Percentiles rank a stretch among this genome's conserved stretches.
Evolutionary conservation across 2,888 invertebrate species (phyloP).

Genomic region (Spisula subtruncata): DNA sequence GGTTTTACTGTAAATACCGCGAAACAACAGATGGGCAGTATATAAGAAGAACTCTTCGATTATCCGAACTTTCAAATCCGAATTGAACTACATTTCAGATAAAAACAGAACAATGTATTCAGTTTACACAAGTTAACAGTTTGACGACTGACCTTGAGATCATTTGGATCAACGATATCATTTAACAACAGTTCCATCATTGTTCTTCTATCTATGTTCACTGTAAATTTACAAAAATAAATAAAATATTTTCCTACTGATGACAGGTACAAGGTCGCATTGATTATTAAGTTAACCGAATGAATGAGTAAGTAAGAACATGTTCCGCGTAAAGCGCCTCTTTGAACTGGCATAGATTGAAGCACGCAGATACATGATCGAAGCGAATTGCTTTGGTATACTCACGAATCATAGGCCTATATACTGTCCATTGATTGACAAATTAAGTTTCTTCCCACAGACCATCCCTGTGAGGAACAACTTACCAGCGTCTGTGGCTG

Average conservation of each 20-base stretch:
- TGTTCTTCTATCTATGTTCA: background rate
- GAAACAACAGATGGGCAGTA: too few species aligned
- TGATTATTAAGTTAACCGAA: background rate
- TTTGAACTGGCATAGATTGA: too few species aligned
- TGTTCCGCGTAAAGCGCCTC: background rate
- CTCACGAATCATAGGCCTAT: too few species aligned
- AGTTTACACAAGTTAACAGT: background rate
- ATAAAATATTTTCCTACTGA: background rate
- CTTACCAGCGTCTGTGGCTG: too few species aligned
- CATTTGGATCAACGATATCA: conserved; percentile 49
- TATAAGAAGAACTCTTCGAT: too few species aligned
- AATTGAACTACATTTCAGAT: background rate
- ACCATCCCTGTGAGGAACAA: too few species aligned
- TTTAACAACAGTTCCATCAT: conserved; percentile 46
- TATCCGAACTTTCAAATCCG: conserved; percentile 12
- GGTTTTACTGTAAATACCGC: too few species aligned
- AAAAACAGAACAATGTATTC: background rate
- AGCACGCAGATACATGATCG: too few species aligned
- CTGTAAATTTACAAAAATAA: background rate
- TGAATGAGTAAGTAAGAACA: background rate
- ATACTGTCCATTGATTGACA: too few species aligned
- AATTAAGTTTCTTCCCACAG: too few species aligned
- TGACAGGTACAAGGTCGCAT: conserved; percentile 6
- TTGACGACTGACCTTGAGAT: conserved; percentile 34
- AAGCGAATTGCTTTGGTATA: too few species aligned